Evolutionary conservation across 1,140 invertebrate genomes (phyloP).

Genomic region (Calephelis virginiensis): DNA sequence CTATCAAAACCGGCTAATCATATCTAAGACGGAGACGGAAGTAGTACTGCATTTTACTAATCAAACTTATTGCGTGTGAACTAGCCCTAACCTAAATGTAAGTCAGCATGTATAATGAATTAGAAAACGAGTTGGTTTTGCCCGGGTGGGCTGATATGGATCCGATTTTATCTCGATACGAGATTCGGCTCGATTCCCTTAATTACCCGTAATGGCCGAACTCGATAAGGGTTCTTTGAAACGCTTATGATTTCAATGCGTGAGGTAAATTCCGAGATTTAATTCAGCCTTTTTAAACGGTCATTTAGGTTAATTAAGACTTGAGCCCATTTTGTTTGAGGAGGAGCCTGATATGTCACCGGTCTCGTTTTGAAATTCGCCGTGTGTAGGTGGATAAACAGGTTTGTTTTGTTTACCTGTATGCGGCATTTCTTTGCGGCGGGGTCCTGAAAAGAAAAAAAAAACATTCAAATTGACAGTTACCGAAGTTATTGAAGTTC

Average conservation of each 20-base stretch:
- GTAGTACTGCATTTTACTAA: conserved; percentile 12
- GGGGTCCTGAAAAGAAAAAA: conserved; percentile 50
- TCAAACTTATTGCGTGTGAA: conserved; percentile 23
- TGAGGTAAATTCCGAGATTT: conserved; percentile 57
- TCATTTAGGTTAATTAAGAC: conserved; percentile 64
- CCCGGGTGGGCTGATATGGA: conserved; percentile 64
- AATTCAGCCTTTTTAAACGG: conserved; percentile 37
- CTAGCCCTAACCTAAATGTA: conserved; percentile 46
- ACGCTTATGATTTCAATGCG: conserved; percentile 75
- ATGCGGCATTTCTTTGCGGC: conserved; percentile 50
- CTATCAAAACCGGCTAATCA: conserved; percentile 1
- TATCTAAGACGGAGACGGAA: conserved; percentile 5
- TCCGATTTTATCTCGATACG: conserved; percentile 65
- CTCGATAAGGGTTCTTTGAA: conserved; percentile 68
- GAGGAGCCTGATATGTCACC: conserved; percentile 22
- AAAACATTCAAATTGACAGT: conserved; percentile 26
- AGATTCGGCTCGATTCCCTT: conserved; percentile 64
- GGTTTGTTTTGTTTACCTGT: conserved; percentile 48
- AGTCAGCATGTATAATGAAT: conserved; percentile 68
- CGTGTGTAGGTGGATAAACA: conserved; percentile 32
- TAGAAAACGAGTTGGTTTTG: conserved; percentile 50
- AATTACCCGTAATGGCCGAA: conserved; percentile 68
- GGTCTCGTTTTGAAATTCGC: conserved; percentile 32
- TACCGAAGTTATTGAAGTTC: conserved; percentile 12
- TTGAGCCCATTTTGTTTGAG: conserved; percentile 33